These are phyloP conservation scores for Halcyon smyrnensis DNA, from an alignment of 2,797 vertebrate species.

Conservation along the genomic window DNA sequence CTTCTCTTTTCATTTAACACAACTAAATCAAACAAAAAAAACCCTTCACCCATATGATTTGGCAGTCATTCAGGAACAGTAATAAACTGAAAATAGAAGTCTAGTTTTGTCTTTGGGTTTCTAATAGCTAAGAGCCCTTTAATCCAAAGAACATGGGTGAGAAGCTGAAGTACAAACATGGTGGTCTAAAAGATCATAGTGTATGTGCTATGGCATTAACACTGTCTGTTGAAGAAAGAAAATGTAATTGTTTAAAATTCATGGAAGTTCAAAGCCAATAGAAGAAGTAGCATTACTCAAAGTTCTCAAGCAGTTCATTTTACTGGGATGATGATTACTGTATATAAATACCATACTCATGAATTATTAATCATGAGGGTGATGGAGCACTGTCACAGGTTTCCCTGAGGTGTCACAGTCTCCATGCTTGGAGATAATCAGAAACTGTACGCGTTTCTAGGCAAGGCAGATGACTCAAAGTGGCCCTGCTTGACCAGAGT, in stretches of 20 bases:
- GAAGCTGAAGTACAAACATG: background rate
- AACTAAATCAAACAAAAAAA: background rate
- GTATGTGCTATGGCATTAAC: background rate
- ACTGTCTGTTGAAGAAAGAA: background rate
- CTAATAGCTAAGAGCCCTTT: background rate
- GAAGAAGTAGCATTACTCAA: background rate
- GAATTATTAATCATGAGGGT: background rate
- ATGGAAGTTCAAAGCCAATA: background rate
- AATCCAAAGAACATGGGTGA: background rate
- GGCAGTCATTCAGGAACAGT: background rate
- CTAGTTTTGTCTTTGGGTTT: background rate
- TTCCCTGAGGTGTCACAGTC: background rate
- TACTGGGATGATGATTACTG: background rate
- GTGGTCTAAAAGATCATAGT: background rate
- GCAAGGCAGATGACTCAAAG: background rate
- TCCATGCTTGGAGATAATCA: background rate
- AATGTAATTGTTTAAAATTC: background rate
- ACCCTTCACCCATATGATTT: background rate
- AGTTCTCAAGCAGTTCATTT: background rate
- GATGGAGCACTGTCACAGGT: background rate
- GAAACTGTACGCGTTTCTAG: background rate
- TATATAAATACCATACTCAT: fast-evolving
- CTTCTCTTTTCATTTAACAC: background rate
- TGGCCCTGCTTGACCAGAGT: background rate
- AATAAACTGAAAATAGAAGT: background rate